Evolutionary conservation across 2,797 vertebrate species (phyloP).

Genomic region (Danio albolineatus): DNA sequence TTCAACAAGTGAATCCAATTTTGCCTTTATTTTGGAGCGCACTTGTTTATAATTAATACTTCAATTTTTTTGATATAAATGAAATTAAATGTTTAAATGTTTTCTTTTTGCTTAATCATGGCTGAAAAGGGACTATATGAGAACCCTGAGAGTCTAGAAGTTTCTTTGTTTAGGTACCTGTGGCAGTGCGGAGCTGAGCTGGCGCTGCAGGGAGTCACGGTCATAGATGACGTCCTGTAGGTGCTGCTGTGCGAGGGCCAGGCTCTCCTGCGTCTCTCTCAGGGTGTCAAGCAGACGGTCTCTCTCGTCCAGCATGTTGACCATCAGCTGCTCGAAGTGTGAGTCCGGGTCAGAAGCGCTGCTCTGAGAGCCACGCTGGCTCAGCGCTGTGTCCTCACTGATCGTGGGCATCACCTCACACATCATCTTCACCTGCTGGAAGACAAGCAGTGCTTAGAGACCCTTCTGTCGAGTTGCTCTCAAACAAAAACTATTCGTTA

Average conservation of each 20-base stretch:
- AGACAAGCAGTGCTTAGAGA: background rate
- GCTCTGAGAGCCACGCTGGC: constrained; percentile 96
- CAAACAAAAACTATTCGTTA: too few relatives aligned
- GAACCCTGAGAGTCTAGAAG: background rate
- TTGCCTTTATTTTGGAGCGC: too few relatives aligned
- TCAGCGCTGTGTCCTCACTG: constrained; percentile 97
- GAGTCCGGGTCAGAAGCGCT: constrained; percentile 96
- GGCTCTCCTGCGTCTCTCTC: constrained; percentile 96
- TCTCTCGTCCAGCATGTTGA: constrained; percentile 98
- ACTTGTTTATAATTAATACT: too few relatives aligned
- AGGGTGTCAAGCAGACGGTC: constrained; percentile 96
- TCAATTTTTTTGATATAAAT: too few relatives aligned
- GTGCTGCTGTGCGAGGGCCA: constrained; percentile 92
- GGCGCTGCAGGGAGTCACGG: constrained; percentile 94
- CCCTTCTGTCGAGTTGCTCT: too few relatives aligned
- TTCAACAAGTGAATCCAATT: too few relatives aligned
- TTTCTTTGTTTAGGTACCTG: constrained; percentile 80
- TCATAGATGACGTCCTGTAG: constrained; percentile 98
- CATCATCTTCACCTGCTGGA: constrained; percentile 85
- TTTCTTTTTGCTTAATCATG: background rate
- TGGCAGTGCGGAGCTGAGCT: constrained; percentile 96
- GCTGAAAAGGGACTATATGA: background rate
- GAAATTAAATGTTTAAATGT: background rate
- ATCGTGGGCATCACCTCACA: constrained; percentile 95
- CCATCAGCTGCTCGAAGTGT: constrained; percentile 99